Base-by-base conservation (phyloP, 1,140 invertebrate genomes). In the Uloborus diversus region DNA sequence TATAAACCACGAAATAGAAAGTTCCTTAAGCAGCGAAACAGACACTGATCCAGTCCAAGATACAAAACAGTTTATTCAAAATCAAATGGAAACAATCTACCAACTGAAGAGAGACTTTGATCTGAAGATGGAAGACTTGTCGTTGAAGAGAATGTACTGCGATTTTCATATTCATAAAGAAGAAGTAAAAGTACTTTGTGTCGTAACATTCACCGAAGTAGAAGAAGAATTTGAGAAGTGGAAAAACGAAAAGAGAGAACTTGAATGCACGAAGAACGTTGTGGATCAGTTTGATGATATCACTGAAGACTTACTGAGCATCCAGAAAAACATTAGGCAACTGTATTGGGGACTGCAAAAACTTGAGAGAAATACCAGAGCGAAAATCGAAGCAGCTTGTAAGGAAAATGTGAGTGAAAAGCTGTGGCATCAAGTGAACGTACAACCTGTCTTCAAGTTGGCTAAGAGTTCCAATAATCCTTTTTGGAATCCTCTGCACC, bases 91-190 rank as follows among this genome's bases (percentile, higher is more conserved):
- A 2, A 27, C 25, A n/a, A 1, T 28, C 4, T 27, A 49, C 2
- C 14, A 32, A 1, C 4, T 66, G 3, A 30, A 49, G 27, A 27
- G 27, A 5, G 27, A 66, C n/a, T 66, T 49, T n/a, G 42, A 66
- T 66, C 51, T 33, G 17, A 49, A 66, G 51, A 42, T 66, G n/a
- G 64, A 66, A 11, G 14, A 17, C 2, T 30, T 66, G 1, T 47
- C 51, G 47, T 66, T 49, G 14, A 66, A 66, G n/a, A 51, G 27
- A 11, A 2, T 47, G 14, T 66, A 49, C 20, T 66, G 64, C 30
- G 64, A 66, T 66, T 66, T 49, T n/a, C n/a, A 28, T 9, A 66
- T 66, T 28, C 42, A 49, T 49, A 49, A 27, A 28, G 5, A 25
- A 3, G 64, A 47, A 28, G 4, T 66, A 0, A 66, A 66, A 30